Base-by-base conservation (phyloP, 2,888 invertebrate species). In the Anoncus sp. region DNA sequence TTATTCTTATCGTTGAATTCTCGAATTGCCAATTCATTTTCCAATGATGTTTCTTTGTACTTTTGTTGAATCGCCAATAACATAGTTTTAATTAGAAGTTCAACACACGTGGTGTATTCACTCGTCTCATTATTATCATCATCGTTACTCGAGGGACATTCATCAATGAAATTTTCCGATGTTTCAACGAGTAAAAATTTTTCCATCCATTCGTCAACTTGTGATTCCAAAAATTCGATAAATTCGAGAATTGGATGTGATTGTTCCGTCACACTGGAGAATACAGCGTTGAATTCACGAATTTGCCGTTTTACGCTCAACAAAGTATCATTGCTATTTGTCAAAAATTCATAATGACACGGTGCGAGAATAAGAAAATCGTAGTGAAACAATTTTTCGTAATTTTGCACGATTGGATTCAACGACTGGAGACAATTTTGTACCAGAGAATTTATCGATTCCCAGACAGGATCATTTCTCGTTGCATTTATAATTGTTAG, bases 41-140 rank as follows among this genome's bases (percentile, higher is more conserved):
- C 85, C 71, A n/a, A 14, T 3, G 35, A 80, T 74, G 66, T 67
- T 79, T 92, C 92, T 85, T 94, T 94, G 80, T 93, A 93, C 24
- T 94, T 90, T 81, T 92, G 93, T 86, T 95, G 95, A 73, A 95
- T 90, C 0, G 92, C 91, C 10, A 94, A 82, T 14, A 95, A 90
- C 47, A 94, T 90, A 51, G 88, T 90, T 66, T 93, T 92, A 0
- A 94, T 85, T 45, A 94, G 85, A 66, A 89, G 87, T 77, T 94
- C 93, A 14, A 93, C 71, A 71, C 86, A 74, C 9, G 60, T 87
- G 82, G 40, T 59, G 20, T 77, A 72, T 18, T 77, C 75, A 35
- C n/a, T n/a, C n/a, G n/a, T n/a, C n/a, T n/a, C n/a, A n/a, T 27
- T 65, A n/a, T 53, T 47, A 51, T 91, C 83, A 85, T 91, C 89